A percentile compares a stretch with the other conserved stretches of the same genome.
Conservation (phyloP, 2,113 vertebrate species). For the Emydura subglobosa region DNA sequence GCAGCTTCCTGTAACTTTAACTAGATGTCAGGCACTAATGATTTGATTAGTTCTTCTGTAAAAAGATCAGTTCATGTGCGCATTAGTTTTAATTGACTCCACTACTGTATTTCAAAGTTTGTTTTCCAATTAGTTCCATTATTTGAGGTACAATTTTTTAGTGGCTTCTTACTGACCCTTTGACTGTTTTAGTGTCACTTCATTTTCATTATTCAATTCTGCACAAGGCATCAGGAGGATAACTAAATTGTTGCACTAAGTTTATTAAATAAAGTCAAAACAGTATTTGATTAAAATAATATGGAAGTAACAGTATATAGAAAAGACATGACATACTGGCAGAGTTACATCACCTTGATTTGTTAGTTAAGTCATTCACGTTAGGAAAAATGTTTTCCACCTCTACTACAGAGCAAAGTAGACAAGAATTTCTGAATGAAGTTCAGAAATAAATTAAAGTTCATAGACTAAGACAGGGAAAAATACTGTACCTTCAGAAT, state of each 20-base stretch:
- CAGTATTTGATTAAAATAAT: slow-evolving; percentile 62
- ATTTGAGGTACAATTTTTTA: background rate
- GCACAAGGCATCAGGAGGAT: too few relatives aligned
- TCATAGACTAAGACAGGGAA: slow-evolving; percentile 51
- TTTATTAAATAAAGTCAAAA: slow-evolving; percentile 52
- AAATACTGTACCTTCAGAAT: slow-evolving; percentile 76
- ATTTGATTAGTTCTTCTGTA: slow-evolving; percentile 76
- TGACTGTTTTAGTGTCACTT: background rate
- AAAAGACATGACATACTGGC: slow-evolving; percentile 62
- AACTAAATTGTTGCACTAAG: slow-evolving; percentile 66
- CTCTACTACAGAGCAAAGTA: slow-evolving; percentile 52
- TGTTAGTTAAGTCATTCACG: background rate
- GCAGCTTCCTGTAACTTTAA: slow-evolving; percentile 74
- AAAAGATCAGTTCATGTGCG: slow-evolving; percentile 67
- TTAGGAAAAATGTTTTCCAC: slow-evolving; percentile 56
- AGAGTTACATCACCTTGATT: slow-evolving; percentile 56
- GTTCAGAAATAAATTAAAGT: slow-evolving; percentile 72
- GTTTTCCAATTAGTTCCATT: background rate
- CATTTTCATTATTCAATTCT: background rate
- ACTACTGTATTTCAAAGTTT: slow-evolving; percentile 52
- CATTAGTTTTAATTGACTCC: slow-evolving; percentile 1
- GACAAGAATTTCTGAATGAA: slow-evolving; percentile 17
- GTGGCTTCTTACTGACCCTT: background rate
- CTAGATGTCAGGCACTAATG: slow-evolving; percentile 80
- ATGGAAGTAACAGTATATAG: slow-evolving; percentile 72